Evolutionary conservation across 2,113 vertebrate genomes (phyloP), one percentile per base, ranked within the genome.

Genomic region (Heterotis niloticus): DNA sequence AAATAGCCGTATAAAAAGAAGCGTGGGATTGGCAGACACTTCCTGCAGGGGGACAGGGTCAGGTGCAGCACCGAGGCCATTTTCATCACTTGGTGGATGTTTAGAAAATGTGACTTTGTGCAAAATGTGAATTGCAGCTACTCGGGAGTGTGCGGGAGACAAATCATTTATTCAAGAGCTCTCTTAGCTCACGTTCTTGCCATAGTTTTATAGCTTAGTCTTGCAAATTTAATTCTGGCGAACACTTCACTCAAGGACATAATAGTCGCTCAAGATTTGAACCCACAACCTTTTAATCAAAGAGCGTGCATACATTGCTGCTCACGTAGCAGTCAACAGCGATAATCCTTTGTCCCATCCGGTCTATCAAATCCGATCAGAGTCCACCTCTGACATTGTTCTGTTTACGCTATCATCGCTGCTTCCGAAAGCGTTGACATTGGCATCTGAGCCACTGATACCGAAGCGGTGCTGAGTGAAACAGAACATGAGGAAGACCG

Each of bases 151-250:
- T 74, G 71, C 23, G 57, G 23, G 57, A 59, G 57, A 74, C 57
- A 74, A 44, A 74, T 57, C 26, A 23, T 51, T 74, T 74, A 74
- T 74, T 74, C 57, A 28, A 23, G 23, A 51, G 51, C 28, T 54
- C 54, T 74, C 71, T 54, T 54, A 56, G 51, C 23, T 57, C 23
- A 74, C 12, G 23, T 51, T 24, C 57, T 57, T 26, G 57, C 26
- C 71, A 17, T 74, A 26, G n/a, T 74, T 74, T n/a, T 26, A 24
- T 54, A 74, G 34, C 71, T 57, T 74, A 24, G 52, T 0, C 23
- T 28, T 13, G 67, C 67, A 74, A 57, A 74, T 57, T 59, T 51
- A 74, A 74, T 74, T 74, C 56, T 28, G 23, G 71, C 17, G 12
- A 54, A 56, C 23, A 56, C 51, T 14, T 24, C 26, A 13, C 51